Evolutionary conservation across 2,888 invertebrate species (phyloP), one percentile per base, ranked within the genome.

Genomic region (Pyrocoelia pectoralis): DNA sequence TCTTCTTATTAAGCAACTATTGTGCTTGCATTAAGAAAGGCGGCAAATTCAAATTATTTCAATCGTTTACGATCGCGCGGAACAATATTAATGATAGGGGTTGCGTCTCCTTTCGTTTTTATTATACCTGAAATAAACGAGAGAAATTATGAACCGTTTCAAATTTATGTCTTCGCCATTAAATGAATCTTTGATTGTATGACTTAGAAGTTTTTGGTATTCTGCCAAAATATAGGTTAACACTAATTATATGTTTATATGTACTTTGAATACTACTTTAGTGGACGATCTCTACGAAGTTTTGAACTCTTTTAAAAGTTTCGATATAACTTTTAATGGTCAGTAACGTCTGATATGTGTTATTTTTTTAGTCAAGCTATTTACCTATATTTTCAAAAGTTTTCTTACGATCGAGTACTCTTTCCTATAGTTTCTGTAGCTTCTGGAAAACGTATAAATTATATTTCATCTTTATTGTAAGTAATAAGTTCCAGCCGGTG

Each of bases 401-500:
- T n/a, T n/a, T 24, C 33, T 33, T 8, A 33, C 2, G 8, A 33
- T 33, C 33, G n/a, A 33, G 33, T 10, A 33, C 33, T 10, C 33
- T 33, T 33, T 6, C 8, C n/a, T 33, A 8, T 33, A 33, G 9
- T 33, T 17, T 13, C 10, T 52, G 52, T 59, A 54, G 49, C 38
- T 48, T 54, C 54, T 50, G 40, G 49, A 33, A 48, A 65, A 61
- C 46, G 66, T 64, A 70, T 66, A 69, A 72, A 69, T 67, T 65
- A 60, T 56, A 56, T 70, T 70, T 70, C 66, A 67, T 67, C 61
- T 67, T 70, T 67, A 72, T 72, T 70, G 69, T 63, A 62, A 55
- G 56, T 69, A 62, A 72, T 72, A 67, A 56, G 54, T 46, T 66
- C 58, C 72, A 72, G 68, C 68, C 69, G 72, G 64, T 70, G 59